Base-by-base conservation (phyloP, 2,888 invertebrate genomes). In the Dione juno region DNA sequence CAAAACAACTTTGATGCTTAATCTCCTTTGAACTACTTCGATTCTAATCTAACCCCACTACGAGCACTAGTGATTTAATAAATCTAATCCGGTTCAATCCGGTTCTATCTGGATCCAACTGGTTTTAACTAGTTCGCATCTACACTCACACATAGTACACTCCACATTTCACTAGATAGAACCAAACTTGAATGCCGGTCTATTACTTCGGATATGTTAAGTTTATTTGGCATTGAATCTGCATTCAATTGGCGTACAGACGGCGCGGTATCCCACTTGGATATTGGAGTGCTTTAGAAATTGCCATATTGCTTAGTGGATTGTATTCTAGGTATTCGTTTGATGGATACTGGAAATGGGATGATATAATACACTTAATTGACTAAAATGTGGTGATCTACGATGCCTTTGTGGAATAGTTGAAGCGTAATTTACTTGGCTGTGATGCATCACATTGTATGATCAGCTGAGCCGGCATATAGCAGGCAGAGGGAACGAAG, bases 161-260 rank as follows among this genome's bases (percentile, higher is more conserved):
- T 71, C 64, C 37, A 66, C 57, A 79, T 76, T 66, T 69, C 71
- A 61, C 69, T 72, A 70, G 75, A 75, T 78, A 78, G 81, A 78
- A 80, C 80, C 74, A 67, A 74, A 77, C 78, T 75, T 79, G 84
- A 83, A 85, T 83, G 76, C 80, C 76, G 73, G 76, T 77, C 77
- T 78, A 82, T 81, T 81, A 79, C 66, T 71, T 61, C 71, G 77
- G 76, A 77, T 78, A 79, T 79, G 79, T 79, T 79, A 77, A 78
- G 78, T 76, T 76, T 74, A 72, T 72, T 74, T 53, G 40, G 67
- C 59, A 69, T 57, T 57, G 63, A 50, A 72, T 71, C 59, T 73
- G 73, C 70, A 75, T 75, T 75, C 68, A 61, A 71, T 71, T 65
- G 52, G 41, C 52, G 43, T 52, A 54, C 19, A 59, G 43, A 41